These are phyloP conservation scores for Aleiodes sp. DNA, from an alignment of 1,140 invertebrate species.

Conservation along the genomic window DNA sequence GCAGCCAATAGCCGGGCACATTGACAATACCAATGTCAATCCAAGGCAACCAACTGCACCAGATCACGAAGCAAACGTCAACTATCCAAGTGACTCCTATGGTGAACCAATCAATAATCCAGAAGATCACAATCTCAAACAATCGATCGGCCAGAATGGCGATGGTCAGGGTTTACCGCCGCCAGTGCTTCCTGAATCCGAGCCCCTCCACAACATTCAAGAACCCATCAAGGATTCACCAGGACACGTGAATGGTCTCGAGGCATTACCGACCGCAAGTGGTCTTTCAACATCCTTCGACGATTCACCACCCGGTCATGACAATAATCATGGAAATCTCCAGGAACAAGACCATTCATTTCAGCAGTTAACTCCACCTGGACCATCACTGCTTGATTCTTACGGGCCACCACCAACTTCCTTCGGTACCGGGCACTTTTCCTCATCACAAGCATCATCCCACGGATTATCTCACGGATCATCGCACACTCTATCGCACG, in stretches of 20 bases:
- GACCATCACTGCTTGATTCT: constrained; percentile 33
- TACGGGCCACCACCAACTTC: neutral
- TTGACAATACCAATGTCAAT: constrained; percentile 49
- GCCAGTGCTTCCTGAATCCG: constrained; percentile 57
- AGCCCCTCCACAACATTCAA: constrained; percentile 56
- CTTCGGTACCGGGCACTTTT: constrained; percentile 22
- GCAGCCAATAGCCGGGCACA: constrained; percentile 4
- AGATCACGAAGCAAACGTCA: constrained; percentile 38
- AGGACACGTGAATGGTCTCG: constrained; percentile 10
- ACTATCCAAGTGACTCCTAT: constrained; percentile 61
- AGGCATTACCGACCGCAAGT: neutral
- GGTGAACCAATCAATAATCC: constrained; percentile 57
- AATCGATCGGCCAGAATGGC: constrained; percentile 47
- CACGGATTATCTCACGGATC: too few relatives aligned
- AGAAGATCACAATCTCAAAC: constrained; percentile 59
- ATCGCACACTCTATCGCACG: too few relatives aligned
- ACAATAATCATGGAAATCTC: neutral
- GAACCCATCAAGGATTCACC: constrained; percentile 37
- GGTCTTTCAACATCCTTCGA: neutral
- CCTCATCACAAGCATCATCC: neutral
- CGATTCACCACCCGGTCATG: neutral
- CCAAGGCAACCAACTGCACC: constrained; percentile 28
- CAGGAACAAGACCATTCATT: constrained; percentile 42
- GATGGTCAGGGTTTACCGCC: constrained; percentile 61
- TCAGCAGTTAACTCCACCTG: constrained; percentile 45